Conservation (phyloP, 2,888 invertebrate genomes). For the Miltochrista miniata region DNA sequence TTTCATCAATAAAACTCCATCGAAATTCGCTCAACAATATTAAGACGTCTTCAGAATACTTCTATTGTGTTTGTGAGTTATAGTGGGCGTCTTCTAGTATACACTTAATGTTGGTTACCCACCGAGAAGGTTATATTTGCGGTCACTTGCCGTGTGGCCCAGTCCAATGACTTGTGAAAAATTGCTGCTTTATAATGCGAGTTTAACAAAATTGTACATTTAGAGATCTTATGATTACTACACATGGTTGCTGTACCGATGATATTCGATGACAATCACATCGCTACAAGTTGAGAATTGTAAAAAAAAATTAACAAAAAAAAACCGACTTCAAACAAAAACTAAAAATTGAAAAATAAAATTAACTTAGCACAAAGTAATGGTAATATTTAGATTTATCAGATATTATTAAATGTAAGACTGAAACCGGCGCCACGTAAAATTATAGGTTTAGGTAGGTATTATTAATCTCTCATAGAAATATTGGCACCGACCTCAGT, state of each 20-base stretch:
- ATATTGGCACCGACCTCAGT: too few relatives aligned
- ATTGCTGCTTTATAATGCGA: constrained; percentile 34
- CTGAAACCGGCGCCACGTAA: too few relatives aligned
- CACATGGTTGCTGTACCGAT: not conserved
- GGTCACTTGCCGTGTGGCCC: constrained; percentile 48
- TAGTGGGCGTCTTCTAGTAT: constrained; percentile 58
- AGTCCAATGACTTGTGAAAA: constrained; percentile 48
- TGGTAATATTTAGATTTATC: too few relatives aligned
- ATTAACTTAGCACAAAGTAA: too few relatives aligned
- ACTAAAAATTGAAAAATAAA: too few relatives aligned
- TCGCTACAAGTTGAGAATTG: too few relatives aligned
- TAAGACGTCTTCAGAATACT: constrained; percentile 58
- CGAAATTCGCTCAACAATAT: constrained; percentile 58
- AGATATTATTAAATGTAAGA: too few relatives aligned
- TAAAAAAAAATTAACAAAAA: too few relatives aligned
- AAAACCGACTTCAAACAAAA: too few relatives aligned
- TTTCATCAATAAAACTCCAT: constrained; percentile 52
- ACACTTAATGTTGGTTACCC: constrained; percentile 48
- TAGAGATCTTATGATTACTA: not conserved
- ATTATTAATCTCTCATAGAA: too few relatives aligned
- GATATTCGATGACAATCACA: not conserved
- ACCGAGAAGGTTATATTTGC: constrained; percentile 46
- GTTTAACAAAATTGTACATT: constrained; percentile 41
- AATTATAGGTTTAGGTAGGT: too few relatives aligned
- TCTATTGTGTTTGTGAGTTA: constrained; percentile 59